Evolutionary conservation across 2,797 vertebrate species (phyloP).

Genomic region (Poecilia velifera): DNA sequence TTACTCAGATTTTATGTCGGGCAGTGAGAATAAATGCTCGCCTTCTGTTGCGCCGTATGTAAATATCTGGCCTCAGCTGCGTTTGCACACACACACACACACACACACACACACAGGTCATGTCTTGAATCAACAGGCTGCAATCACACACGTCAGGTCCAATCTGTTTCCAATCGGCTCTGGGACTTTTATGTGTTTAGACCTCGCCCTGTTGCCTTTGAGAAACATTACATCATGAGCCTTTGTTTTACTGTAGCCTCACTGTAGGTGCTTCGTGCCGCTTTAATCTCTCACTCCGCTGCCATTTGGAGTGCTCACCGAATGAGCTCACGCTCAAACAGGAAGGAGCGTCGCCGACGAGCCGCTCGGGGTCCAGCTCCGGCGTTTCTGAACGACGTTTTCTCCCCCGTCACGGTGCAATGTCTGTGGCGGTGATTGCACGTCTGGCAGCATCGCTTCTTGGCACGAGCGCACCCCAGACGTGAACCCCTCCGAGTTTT

Average conservation of each 20-base stretch:
- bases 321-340: conserved; percentile 57
- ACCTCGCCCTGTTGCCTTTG: conserved; percentile 64
- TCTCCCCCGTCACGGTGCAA: conserved; percentile 16
- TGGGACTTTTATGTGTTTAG: conserved; percentile 71
- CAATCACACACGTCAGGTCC: conserved; percentile 75
- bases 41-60: not conserved
- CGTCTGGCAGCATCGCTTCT: conserved; percentile 57
- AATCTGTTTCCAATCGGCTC: conserved; percentile 79
- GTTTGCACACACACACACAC: conserved; percentile 15
- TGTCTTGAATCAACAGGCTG: conserved; percentile 68
- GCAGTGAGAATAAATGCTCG: not conserved
- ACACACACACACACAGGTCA: conserved; percentile 19
- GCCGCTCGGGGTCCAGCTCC: conserved; percentile 13
- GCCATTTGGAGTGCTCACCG: conserved; percentile 62
- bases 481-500: conserved; percentile 59
- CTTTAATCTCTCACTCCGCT: conserved; percentile 61
- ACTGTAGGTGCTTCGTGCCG: conserved; percentile 55
- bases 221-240: conserved; percentile 79
- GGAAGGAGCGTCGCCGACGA: conserved; percentile 38
- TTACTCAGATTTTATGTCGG: not conserved
- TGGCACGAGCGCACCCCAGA: conserved; percentile 63
- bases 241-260: conserved; percentile 58
- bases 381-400: conserved; percentile 25
- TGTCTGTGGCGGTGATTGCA: conserved; percentile 57
- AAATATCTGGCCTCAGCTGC: conserved; percentile 2